Base-by-base conservation (phyloP, 1,140 invertebrate genomes). In the Araneus ventricosus region DNA sequence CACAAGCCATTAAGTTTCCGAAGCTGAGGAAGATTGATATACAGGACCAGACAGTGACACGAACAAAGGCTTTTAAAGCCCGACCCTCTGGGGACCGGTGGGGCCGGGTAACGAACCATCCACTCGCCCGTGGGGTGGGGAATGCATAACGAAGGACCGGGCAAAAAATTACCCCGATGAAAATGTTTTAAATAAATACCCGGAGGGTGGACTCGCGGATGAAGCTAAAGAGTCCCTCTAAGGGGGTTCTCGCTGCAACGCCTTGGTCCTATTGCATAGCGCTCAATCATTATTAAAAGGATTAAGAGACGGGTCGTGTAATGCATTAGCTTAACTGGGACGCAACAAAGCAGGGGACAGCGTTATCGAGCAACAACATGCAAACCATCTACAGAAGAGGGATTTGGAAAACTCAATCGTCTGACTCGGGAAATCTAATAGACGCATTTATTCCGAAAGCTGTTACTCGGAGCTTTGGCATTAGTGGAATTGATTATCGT, bases 171-270 rank as follows among this genome's bases (percentile, higher is more conserved):
- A 57, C 52, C 37, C 37, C 14, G 39, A 67, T 67, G 86, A 88
- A 88, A 88, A 88, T 88, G 86, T 88, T 88, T 88, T 88, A 88
- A 63, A 67, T 61, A 88, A 88, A 88, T 88, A 88, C 86, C 59
- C 59, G 20, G 30, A 24, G 61, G 86, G 85, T 87, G 85, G 52
- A 57, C 22, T 22, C 27, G 24, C 10, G 45, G 30, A 61, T n/a
- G 10, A 86, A 59, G 57, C 59, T 86, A 86, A 59, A 59, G 57
- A 34, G 37, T 30, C 84, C 80, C 80, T 82, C 39, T 82, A 7
- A 27, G 41, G 24, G 80, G 22, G 41, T 30, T n/a, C 80, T 45
- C 7, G 80, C 22, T 20, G 8, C 61, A 45, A 39, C 34, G 34
- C 61, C 57, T 24, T 3, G 10, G 17, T 22, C 10, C 34, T 30